Base-by-base conservation (phyloP, 2,797 vertebrate genomes). In the Leuciscus waleckii region DNA sequence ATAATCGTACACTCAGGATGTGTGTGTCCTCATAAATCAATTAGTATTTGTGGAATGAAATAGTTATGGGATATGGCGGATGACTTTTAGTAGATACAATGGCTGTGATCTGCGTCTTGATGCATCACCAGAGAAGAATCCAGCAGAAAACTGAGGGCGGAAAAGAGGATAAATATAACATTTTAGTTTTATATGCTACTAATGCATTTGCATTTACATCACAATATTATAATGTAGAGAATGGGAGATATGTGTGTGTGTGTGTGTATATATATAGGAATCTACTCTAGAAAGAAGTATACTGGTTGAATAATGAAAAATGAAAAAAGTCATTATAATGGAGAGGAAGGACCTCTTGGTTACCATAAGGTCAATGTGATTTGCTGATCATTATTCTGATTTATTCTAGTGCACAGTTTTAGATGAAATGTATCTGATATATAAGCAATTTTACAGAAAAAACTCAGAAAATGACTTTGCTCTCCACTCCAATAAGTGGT, bases 31-130 rank as follows among this genome's bases (percentile, higher is more conserved):
- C 19, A 26, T 67, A 69, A 84, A 78, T 78, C 46, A 77, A 41
- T 83, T 56, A 77, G 37, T 39, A 17, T 14, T 41, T 68, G 35
- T 68, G 61, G 16, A 68, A 77, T 83, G 17, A 83, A 83, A 76
- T 46, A 23, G 82, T 68, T 77, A 39, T 67, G 9, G 43, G 29
- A 39, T 49, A 41, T 17, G 6, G 21, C 35, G 7, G 61, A 54
- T 32, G 43, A 17, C 58, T 51, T 83, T 83, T 46, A 37, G 19
- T 32, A 46, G 49, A 46, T 41, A 63, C 5, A 61, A 49, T 23
- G 49, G 16, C 67, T 81, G 46, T 81, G 67, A 54, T 81, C 32
- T 81, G 39, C 23, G 13, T 8, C 37, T 10, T 77, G 54, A 77
- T 58, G 54, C 35, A n/a, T 39, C 23, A 58, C 23, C 23, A 58